Evolutionary conservation across 2,888 invertebrate genomes (phyloP).

Genomic region (Sericinus montela): DNA sequence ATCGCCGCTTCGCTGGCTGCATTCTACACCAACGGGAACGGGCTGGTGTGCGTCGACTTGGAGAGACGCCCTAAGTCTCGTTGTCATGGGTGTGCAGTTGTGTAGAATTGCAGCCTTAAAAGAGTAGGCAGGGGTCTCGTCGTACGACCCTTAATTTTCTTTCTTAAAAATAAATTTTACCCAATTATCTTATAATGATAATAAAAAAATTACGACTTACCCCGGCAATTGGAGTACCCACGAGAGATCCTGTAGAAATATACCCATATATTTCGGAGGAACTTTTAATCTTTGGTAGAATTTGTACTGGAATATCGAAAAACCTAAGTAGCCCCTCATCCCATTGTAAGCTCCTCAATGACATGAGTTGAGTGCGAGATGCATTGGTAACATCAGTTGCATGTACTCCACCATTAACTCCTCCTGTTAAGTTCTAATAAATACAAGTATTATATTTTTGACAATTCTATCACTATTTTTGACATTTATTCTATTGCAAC

Average conservation of each 20-base stretch:
- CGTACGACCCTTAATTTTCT: no score
- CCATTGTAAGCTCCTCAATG: conserved; percentile 92
- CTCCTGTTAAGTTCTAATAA: conserved; percentile 80
- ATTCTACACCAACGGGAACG: no score
- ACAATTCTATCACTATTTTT: no score
- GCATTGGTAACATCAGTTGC: conserved; percentile 98
- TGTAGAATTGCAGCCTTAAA: no score
- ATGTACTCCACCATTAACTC: conserved; percentile 81
- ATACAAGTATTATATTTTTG: neutral
- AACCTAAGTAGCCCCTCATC: conserved; percentile 92
- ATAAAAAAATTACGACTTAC: conserved; percentile 70
- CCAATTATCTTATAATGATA: no score
- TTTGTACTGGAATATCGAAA: conserved; percentile 90
- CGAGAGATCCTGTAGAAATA: conserved; percentile 84
- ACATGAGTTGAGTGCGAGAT: conserved; percentile 97
- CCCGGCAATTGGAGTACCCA: conserved; percentile 92
- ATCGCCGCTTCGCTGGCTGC: no score
- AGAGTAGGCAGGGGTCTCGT: no score
- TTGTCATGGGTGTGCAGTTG: no score
- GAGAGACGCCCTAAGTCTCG: no score
- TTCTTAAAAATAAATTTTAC: no score
- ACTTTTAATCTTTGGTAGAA: conserved; percentile 93
- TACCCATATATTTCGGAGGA: conserved; percentile 96
- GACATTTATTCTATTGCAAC: no score
- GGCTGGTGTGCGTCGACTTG: no score